Percentiles rank a stretch among this genome's conserved stretches.
phyloP scores from a whole-genome alignment of 1,140 invertebrate species.

The Conopomorpha cramerella region DNA sequence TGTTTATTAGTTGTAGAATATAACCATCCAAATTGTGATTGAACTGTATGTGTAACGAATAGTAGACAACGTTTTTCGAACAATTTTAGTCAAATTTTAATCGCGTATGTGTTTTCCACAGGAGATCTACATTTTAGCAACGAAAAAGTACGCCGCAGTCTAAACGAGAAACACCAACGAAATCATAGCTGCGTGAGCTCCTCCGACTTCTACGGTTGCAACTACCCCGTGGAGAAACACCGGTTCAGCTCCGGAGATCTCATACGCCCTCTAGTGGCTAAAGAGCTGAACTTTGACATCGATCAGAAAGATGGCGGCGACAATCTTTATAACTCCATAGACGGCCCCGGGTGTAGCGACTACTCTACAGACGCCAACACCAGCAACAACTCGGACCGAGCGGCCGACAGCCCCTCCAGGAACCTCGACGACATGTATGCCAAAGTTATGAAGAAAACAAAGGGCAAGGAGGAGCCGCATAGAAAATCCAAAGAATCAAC shows the following conservation, averaged over 20 bases:
- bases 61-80: no score
- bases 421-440: conserved; percentile 87
- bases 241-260: conserved; percentile 52
- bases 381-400: conserved; percentile 54
- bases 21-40: no score
- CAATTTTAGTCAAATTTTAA: no score
- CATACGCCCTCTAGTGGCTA: conserved; percentile 42
- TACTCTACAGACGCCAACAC: conserved; percentile 38
- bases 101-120: no score
- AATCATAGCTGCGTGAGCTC: conserved; percentile 60
- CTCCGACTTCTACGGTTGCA: conserved; percentile 58
- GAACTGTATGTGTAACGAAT: no score
- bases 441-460: conserved; percentile 76
- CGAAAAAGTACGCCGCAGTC: conserved; percentile 51
- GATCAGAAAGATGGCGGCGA: conserved; percentile 31
- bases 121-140: conserved; percentile 52
- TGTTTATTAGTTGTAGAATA: no score
- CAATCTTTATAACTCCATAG: conserved; percentile 51
- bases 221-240: conserved; percentile 58
- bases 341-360: conserved; percentile 30
- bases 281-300: conserved; percentile 48
- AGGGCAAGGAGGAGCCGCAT: conserved; percentile 29
- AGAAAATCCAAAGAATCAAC: conserved; percentile 24
- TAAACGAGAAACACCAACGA: conserved; percentile 58
- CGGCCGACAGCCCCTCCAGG: conserved; percentile 64